Evolutionary conservation across 1,140 invertebrate species (phyloP), one percentile per base, ranked within the genome.

Genomic region (Drosophila kohkoa): DNA sequence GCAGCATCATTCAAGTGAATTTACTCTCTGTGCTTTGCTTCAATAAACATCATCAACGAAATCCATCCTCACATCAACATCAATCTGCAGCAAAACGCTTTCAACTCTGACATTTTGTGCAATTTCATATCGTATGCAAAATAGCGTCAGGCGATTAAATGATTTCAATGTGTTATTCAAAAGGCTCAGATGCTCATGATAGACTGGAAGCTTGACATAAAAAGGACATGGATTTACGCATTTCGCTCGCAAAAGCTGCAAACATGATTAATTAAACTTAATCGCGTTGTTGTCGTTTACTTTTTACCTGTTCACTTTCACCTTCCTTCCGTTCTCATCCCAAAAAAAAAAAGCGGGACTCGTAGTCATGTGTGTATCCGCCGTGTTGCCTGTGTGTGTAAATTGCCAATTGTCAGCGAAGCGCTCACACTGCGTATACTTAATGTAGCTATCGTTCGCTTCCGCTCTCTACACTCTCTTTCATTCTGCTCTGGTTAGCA

Each of bases 231-330:
- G 25, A 45, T 59, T 49, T 59, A 45, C 43, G 16, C 16, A 28
- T 28, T 28, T 28, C 15, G 38, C 11, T 11, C n/a, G 16, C 13
- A 10, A 25, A 28, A 13, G 55, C 60, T 52, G 60, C 15, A 55
- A 41, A 66, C 43, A 66, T 72, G 69, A 72, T 72, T 72, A 66
- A 72, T 72, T 54, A 16, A 49, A 46, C 54, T 41, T 46, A 41
- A 55, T 55, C 52, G 32, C 60, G 35, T 49, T 13, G 58, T 38
- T 57, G 46, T 52, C 49, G 62, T 45, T 52, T 51, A 66, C 45
- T 45, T 72, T 57, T 15, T 38, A 54, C 46, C 38, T 48, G 49
- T 54, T 52, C 16, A 7, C 32, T 11, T 20, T 8, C 7, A 2
- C 7, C 35, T 38, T 38, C 35, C 35, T 32, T 16, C 38, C 30